A percentile compares a stretch with the other conserved stretches of the same genome.
Evolutionary conservation across 2,888 invertebrate species (phyloP).

Genomic region (Megalurothrips usitatus): DNA sequence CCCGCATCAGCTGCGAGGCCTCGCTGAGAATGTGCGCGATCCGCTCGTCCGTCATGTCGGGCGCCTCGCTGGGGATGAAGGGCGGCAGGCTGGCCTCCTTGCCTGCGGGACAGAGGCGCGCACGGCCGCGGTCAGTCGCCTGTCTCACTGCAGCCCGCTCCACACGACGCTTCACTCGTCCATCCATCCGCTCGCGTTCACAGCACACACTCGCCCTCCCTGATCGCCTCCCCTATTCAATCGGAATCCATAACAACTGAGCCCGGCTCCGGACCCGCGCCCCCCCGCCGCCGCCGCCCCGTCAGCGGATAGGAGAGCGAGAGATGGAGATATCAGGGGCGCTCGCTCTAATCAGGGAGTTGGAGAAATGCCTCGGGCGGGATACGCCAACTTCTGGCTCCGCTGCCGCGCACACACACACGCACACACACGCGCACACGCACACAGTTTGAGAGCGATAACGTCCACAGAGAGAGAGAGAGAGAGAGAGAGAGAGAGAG

Average conservation of each 20-base stretch:
- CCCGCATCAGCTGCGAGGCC: constrained; percentile 84
- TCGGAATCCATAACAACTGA: too few species aligned
- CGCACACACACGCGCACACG: not conserved
- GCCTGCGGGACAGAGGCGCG: constrained; percentile 13
- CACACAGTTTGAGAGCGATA: not conserved
- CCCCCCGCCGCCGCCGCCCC: too few species aligned
- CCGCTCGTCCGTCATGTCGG: constrained; percentile 82
- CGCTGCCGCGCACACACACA: not conserved
- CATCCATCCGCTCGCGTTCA: not conserved
- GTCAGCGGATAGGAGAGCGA: too few species aligned
- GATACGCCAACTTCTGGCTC: not conserved
- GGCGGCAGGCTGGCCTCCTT: constrained; percentile 63
- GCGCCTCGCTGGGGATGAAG: constrained; percentile 58
- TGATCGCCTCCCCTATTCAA: too few species aligned
- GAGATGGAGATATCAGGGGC: too few species aligned
- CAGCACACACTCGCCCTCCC: too few species aligned
- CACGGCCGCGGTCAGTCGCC: not conserved
- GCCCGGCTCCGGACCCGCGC: not conserved
- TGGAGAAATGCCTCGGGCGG: not conserved
- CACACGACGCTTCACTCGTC: not conserved
- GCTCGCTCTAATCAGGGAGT: not conserved
- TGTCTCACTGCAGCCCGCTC: not conserved
- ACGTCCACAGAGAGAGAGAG: not conserved
- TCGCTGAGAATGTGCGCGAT: constrained; percentile 90
- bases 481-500: too few species aligned